Evolutionary conservation across 2,888 invertebrate genomes (phyloP), one percentile per base, ranked within the genome.

Genomic region (Vesta saturnalis): DNA sequence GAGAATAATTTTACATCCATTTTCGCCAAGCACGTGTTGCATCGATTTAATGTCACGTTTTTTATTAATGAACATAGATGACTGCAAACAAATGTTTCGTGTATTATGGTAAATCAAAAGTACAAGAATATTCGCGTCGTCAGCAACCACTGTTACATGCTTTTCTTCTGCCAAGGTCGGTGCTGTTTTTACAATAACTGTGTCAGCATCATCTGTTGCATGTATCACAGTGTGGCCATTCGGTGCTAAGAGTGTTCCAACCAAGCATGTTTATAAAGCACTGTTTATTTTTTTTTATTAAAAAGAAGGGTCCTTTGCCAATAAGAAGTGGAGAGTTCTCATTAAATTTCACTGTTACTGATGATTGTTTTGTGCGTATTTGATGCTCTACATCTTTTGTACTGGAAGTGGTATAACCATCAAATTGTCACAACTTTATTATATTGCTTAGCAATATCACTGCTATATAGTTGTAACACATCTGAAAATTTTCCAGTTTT

Each of bases 91-190:
- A n/a, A n/a, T n/a, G n/a, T n/a, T n/a, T n/a, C n/a, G n/a, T n/a
- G n/a, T n/a, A 49, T 47, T 60, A 47, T 60, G 60, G 47, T 60
- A 60, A 60, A 60, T 60, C 49, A 60, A 60, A 47, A 60, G 60
- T 49, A 60, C 23, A 60, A 47, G 60, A 47, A 60, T 47, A 22
- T 60, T 22, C 47, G 59, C 10, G 57, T 57, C 30, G 18, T 57
- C 57, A 57, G 35, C 30, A 57, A 57, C 15, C 30, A 30, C 10
- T 30, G 10, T 30, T 6, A 5, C 30, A 5, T 30, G 30, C 10
- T 30, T 30, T 30, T 30, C 30, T 30, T 6, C 30, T 30, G 10
- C 30, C 30, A 10, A 30, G 30, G 30, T 30, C 10, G 10, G 30
- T 30, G 30, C 30, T 30, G 30, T 58, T 30, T 30, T 30, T 30